These are phyloP conservation scores for Alca torda DNA, from an alignment of 2,797 vertebrate genomes.

Conservation along the genomic window DNA sequence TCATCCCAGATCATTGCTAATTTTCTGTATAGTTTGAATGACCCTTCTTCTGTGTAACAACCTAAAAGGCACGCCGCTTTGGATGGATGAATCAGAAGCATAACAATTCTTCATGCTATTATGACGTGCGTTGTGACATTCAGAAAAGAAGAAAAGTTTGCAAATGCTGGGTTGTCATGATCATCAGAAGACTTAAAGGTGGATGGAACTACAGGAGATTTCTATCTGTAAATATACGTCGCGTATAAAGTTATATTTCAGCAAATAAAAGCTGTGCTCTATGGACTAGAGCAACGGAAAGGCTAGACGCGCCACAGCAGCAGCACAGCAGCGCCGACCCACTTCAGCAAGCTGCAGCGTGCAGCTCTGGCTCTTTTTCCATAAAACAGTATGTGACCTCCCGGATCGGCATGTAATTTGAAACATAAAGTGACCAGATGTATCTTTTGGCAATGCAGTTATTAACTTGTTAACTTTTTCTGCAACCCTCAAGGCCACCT, in stretches of 20 bases:
- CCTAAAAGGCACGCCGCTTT: background rate
- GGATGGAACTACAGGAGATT: background rate
- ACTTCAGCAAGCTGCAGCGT: background rate
- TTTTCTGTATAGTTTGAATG: background rate
- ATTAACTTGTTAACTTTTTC: slow-evolving; percentile 10
- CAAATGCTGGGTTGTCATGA: background rate
- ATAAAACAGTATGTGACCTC: background rate
- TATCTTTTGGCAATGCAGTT: background rate
- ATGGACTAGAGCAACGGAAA: background rate
- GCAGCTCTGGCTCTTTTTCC: slow-evolving; percentile 5
- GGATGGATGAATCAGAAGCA: background rate
- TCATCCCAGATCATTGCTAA: background rate
- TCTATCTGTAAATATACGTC: background rate
- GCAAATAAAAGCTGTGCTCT: background rate
- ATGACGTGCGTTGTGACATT: fast-evolving
- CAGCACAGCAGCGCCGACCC: background rate
- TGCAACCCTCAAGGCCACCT: background rate
- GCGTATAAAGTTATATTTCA: background rate
- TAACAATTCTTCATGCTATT: background rate
- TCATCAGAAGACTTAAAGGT: background rate
- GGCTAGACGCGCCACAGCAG: background rate
- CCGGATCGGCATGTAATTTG: background rate
- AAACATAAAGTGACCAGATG: background rate
- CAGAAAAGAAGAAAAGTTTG: background rate
- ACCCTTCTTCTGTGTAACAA: background rate